Base-by-base conservation (phyloP, 92 coral and sea anemone genomes). In the Galaxea fascicularis region DNA sequence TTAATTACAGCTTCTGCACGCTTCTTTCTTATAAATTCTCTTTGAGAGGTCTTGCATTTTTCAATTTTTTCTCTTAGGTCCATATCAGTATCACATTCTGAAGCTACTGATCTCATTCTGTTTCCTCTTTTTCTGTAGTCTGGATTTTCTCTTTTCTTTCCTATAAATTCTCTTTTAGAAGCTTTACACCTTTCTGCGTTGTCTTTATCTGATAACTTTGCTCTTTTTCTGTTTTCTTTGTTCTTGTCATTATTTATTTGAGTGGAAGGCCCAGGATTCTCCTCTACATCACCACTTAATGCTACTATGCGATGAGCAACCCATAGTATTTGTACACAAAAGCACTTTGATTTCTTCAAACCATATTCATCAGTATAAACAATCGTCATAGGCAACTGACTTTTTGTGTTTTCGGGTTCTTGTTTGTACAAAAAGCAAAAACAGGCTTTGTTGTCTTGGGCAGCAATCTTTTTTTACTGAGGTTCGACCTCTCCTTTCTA, bases 321-420 rank as follows among this genome's bases (percentile, higher is more conserved):
- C 25, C 65, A 58, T 58, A 58, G 65, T 58, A 58, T 58, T 58
- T 58, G 29, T 58, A 58, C 65, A 58, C 65, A 58, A 58, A 27
- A 58, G 65, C 65, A 58, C 65, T 58, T 58, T 58, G 22, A 58
- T 58, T 51, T 62, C 74, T 60, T 62, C 20, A 60, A 83, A 73
- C 79, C 72, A 63, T 46, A 18, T 46, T 41, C 73, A 73, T 73
- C 81, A 64, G 74, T 72, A 83, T 69, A 83, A 60, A 62, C n/a
- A n/a, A n/a, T n/a, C n/a, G n/a, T n/a, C 26, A 60, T 29, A 83
- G 74, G 74, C 79, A 73, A 44, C 63, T 41, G 74, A 62, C 47
- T 73, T 73, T 41, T 83, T 83, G 87, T 83, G 87, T 22, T 83
- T 83, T 73, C 16, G 71, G 39, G 87, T 73, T 73, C 87, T 73